Base-by-base conservation (phyloP, 2,113 vertebrate genomes). In the Podiceps cristatus region DNA sequence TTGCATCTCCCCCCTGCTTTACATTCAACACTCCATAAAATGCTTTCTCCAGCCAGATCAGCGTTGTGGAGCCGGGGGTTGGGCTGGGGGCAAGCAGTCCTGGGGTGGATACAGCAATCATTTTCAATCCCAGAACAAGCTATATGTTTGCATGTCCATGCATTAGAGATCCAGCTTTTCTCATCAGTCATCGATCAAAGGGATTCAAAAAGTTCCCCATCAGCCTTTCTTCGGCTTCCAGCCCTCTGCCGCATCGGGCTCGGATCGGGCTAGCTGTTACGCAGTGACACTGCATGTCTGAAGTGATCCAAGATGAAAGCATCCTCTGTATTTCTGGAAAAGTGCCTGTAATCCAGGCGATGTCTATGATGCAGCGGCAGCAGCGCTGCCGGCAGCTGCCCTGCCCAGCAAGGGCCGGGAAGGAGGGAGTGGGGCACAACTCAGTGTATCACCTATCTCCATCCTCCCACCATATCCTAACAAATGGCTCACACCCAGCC, bases 51-150 rank as follows among this genome's bases (percentile, higher is more conserved):
- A 40, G 59, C n/a, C 76, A 29, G 93, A 53, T 1, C 7, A 24
- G 56, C 11, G 2, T 4, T 8, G 11, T 8, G 19, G 72, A 55
- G 23, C 0, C 9, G 25, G 20, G 28, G 4, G 1, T 23, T 23
- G 19, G 37, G 66, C 33, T 53, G 50, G 37, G n/a, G 35, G 37
- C n/a, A 50, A 40, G 66, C 60, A 37, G 50, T 5, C 23, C 58
- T 50, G 77, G 33, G 24, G 23, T 60, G 18, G 29, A 75, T 20
- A 62, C 49, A 28, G 42, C 40, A n/a, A 28, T 44, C 24, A 8
- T 9, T 35, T 33, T 14, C 27, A 29, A 35, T 14, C 56, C 44
- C 56, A 52, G 40, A 83, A 62, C 45, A 50, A 28, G 35, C 33
- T 5, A 16, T 0, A 2, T 33, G 52, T 93, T 82, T 90, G 59